Conservation (phyloP, 2,888 invertebrate genomes). For the Aromia moschata region DNA sequence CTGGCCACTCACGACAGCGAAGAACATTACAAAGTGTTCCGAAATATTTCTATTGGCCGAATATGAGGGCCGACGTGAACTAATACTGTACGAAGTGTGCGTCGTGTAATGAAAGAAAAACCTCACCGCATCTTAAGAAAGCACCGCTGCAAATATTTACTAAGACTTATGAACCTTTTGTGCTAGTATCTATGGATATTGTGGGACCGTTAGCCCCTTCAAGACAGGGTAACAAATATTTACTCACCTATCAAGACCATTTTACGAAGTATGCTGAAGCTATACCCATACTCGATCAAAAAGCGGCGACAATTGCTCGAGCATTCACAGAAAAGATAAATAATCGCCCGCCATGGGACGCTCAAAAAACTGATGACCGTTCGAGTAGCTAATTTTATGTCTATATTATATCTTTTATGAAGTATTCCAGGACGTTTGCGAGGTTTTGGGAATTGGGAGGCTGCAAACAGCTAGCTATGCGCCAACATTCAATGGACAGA, state of each 20-base stretch:
- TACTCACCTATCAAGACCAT: slow-evolving; percentile 41
- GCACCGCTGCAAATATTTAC: slow-evolving; percentile 41
- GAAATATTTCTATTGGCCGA: slow-evolving; percentile 44
- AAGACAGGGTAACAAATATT: slow-evolving; percentile 24
- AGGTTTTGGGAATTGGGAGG: not conserved
- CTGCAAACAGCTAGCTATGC: not conserved
- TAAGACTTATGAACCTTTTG: slow-evolving; percentile 36
- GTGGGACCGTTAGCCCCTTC: slow-evolving; percentile 40
- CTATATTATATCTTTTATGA: no score
- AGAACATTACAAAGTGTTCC: slow-evolving; percentile 43
- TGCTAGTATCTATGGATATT: slow-evolving; percentile 45
- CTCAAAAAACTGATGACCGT: not conserved
- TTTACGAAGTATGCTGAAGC: slow-evolving; percentile 39
- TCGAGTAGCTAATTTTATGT: not conserved
- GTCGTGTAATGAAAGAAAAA: slow-evolving; percentile 45
- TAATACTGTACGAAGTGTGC: slow-evolving; percentile 41
- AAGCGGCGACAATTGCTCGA: slow-evolving; percentile 33
- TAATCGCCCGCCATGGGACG: slow-evolving; percentile 35
- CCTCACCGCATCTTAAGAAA: slow-evolving; percentile 32
- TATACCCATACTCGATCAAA: slow-evolving; percentile 32
- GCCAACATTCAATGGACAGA: not conserved
- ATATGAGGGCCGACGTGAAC: slow-evolving; percentile 39
- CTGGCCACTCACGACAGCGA: slow-evolving; percentile 47
- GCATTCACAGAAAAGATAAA: slow-evolving; percentile 30
- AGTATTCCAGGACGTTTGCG: not conserved